Evolutionary conservation across 1,140 invertebrate genomes (phyloP).

Genomic region (Monochamus saltuarius): DNA sequence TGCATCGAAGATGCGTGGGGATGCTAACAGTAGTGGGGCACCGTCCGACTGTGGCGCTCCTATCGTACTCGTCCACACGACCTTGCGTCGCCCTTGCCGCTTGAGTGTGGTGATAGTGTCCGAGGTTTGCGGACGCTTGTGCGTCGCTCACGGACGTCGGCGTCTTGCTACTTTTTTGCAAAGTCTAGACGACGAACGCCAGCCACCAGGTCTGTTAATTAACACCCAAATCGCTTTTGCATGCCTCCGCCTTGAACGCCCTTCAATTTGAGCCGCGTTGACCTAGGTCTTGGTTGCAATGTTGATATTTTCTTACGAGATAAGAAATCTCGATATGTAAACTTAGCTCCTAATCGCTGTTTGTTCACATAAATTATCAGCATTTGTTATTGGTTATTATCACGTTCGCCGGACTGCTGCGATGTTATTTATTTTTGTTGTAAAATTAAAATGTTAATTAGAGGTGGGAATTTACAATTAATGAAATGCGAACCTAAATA

Average conservation of each 20-base stretch:
- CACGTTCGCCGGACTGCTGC: too few relatives aligned
- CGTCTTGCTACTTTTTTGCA: neutral
- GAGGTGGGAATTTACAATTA: too few relatives aligned
- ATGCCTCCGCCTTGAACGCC: too few relatives aligned
- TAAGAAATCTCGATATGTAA: too few relatives aligned
- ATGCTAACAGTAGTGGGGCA: constrained; percentile 20
- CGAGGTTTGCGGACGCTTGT: constrained; percentile 23
- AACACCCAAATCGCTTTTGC: neutral
- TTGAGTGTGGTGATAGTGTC: constrained; percentile 37
- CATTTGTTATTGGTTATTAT: too few relatives aligned
- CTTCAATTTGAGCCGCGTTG: too few relatives aligned
- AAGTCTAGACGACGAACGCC: neutral
- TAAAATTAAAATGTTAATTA: too few relatives aligned
- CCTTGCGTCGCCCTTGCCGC: constrained; percentile 40
- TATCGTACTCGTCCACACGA: constrained; percentile 22
- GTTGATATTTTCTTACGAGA: neutral
- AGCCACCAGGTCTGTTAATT: neutral
- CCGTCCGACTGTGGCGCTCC: constrained; percentile 17
- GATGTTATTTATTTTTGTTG: too few relatives aligned
- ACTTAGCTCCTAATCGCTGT: too few relatives aligned
- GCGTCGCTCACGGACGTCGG: constrained; percentile 1
- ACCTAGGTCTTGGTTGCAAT: neutral
- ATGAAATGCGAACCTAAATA: too few relatives aligned
- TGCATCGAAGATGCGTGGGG: constrained; percentile 17
- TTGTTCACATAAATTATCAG: too few relatives aligned